Conservation (phyloP, 2,888 invertebrate genomes). For the Heteropelma amictum region DNA sequence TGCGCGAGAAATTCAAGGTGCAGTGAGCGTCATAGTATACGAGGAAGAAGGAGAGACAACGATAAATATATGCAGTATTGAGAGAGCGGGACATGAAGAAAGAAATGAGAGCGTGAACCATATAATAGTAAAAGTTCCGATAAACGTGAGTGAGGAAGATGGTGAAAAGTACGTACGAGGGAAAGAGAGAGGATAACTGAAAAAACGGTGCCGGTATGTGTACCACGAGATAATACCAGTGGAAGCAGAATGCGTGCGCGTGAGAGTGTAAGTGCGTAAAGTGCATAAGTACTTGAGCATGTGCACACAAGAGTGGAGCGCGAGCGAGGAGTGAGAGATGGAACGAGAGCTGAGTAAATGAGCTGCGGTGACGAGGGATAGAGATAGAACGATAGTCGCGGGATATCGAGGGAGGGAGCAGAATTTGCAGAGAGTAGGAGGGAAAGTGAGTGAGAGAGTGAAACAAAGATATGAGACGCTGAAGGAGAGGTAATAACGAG, state of each 20-base stretch:
- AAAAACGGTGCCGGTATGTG: constrained; percentile 33
- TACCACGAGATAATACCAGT: constrained; percentile 43
- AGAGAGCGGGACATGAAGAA: constrained; percentile 22
- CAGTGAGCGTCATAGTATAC: neutral
- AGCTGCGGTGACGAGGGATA: constrained; percentile 42
- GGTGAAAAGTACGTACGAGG: neutral
- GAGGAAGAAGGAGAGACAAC: neutral
- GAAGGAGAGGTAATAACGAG: constrained; percentile 12
- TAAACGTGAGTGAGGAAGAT: neutral
- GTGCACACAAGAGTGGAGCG: constrained; percentile 33
- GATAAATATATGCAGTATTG: neutral
- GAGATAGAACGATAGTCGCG: constrained; percentile 30
- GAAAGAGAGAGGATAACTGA: constrained; percentile 10
- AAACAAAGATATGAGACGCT: neutral
- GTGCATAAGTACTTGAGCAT: constrained; percentile 49
- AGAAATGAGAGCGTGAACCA: constrained; percentile 41
- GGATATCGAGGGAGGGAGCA: constrained; percentile 27
- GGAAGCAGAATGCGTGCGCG: constrained; percentile 42
- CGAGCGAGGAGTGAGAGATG: constrained; percentile 25
- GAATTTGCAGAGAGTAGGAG: constrained; percentile 46
- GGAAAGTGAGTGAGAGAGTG: constrained; percentile 8
- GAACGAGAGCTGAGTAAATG: constrained; percentile 33
- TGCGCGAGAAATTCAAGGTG: neutral
- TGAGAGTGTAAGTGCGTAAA: constrained; percentile 55
- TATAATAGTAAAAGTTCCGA: neutral